phyloP scores from a whole-genome alignment of 1,140 invertebrate species.

The Cyclina sinensis region DNA sequence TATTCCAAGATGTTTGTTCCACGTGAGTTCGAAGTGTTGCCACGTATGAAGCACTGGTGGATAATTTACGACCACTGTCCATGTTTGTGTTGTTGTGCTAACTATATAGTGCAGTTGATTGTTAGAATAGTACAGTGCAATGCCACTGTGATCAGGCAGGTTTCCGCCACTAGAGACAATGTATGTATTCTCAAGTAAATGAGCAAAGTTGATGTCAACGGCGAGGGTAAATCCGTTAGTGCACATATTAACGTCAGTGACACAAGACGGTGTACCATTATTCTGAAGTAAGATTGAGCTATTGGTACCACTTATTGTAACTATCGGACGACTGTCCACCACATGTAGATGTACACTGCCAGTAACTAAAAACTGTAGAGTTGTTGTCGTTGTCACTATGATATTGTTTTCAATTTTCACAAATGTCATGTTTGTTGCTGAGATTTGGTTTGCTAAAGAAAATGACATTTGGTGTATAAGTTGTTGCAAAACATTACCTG shows the following conservation, averaged over 20 bases:
- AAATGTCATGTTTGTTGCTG: slow-evolving; percentile 25
- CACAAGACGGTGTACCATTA: background rate
- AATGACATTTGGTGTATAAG: no score
- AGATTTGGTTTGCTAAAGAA: background rate
- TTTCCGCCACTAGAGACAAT: slow-evolving; percentile 57
- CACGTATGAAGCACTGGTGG: slow-evolving; percentile 33
- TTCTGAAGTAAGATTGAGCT: slow-evolving; percentile 44
- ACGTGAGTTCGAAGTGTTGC: slow-evolving; percentile 62
- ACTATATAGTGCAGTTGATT: slow-evolving; percentile 47
- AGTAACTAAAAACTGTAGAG: slow-evolving; percentile 15
- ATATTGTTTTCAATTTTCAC: slow-evolving; percentile 53
- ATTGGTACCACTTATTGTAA: slow-evolving; percentile 35
- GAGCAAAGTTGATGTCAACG: slow-evolving; percentile 46
- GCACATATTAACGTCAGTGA: slow-evolving; percentile 43
- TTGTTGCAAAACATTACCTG: no score
- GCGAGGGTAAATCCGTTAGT: slow-evolving; percentile 50
- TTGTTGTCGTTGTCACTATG: slow-evolving; percentile 21
- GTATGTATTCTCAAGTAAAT: slow-evolving; percentile 34
- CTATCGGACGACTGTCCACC: background rate
- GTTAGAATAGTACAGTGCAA: slow-evolving; percentile 44
- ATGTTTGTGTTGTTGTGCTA: slow-evolving; percentile 34
- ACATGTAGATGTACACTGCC: slow-evolving; percentile 26
- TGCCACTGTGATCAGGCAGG: slow-evolving; percentile 38
- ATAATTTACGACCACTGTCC: slow-evolving; percentile 47
- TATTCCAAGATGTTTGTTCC: slow-evolving; percentile 54